Conservation (phyloP, 2,113 vertebrate genomes). For the Carassius gibelio region DNA sequence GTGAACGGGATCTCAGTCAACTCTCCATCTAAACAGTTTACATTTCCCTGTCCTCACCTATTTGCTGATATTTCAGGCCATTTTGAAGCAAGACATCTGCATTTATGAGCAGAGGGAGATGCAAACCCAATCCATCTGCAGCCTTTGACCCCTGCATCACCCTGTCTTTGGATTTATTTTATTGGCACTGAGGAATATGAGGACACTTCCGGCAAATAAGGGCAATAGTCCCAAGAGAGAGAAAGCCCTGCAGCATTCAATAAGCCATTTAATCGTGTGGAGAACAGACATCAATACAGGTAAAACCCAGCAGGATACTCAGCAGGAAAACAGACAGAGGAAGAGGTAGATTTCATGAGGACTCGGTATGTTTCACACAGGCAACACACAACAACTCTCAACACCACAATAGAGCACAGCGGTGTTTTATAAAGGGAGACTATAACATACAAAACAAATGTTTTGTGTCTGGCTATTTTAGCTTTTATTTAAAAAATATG, state of each 20-base stretch:
- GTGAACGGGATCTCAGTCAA: not conserved
- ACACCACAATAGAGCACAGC: constrained; percentile 12
- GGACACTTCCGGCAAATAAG: constrained; percentile 14
- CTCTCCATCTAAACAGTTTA: constrained; percentile 15
- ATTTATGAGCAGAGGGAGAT: not conserved
- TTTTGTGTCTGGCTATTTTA: not conserved
- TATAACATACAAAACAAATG: not conserved
- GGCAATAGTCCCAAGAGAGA: constrained; percentile 26
- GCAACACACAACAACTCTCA: not conserved
- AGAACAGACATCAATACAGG: constrained; percentile 52
- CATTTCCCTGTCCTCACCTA: constrained; percentile 3
- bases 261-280: constrained; percentile 51
- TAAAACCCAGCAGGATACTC: constrained; percentile 30
- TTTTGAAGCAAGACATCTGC: constrained; percentile 25
- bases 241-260: constrained; percentile 40
- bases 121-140: constrained; percentile 21
- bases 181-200: not conserved
- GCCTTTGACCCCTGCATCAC: constrained; percentile 36
- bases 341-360: not conserved
- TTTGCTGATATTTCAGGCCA: constrained; percentile 47
- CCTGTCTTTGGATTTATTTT: constrained; percentile 38
- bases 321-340: not conserved
- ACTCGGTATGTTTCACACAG: not conserved
- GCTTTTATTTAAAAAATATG: not conserved
- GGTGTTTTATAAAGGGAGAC: constrained; percentile 1